phyloP scores from a whole-genome alignment of 2,888 invertebrate genomes.

The Villa cingulata region DNA sequence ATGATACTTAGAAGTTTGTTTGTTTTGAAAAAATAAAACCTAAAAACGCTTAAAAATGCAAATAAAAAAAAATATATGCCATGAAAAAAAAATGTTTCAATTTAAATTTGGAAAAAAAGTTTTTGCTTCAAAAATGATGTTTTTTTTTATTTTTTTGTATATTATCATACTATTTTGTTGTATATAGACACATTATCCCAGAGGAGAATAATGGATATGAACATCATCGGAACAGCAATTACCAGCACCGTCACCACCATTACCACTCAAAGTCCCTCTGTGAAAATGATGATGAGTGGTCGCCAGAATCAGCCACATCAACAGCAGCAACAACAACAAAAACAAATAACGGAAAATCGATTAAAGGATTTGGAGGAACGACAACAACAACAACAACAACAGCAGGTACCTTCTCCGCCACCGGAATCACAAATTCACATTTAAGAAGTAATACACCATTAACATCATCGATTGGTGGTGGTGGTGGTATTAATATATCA shows the following conservation, averaged over 20 bases:
- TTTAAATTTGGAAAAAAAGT: background rate
- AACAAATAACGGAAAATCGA: no score
- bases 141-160: background rate
- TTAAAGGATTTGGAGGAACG: no score
- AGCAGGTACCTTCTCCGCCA: no score
- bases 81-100: no score
- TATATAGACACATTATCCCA: slow-evolving; percentile 49
- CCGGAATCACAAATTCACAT: no score
- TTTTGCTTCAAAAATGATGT: background rate
- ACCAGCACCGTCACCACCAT: slow-evolving; percentile 18
- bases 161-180: background rate
- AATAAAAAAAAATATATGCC: no score
- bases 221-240: background rate
- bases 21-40: no score
- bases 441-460: background rate
- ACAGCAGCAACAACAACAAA: slow-evolving; percentile 26
- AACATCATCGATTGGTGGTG: background rate
- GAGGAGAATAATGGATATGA: slow-evolving; percentile 43
- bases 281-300: slow-evolving; percentile 39
- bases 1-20: no score
- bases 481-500: background rate
- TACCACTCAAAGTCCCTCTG: slow-evolving; percentile 47
- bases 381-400: slow-evolving; percentile 21
- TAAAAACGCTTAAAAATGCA: no score
- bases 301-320: slow-evolving; percentile 27